Evolutionary conservation across 2,113 vertebrate species (phyloP).

Genomic region (Apistogramma diplotaenia): DNA sequence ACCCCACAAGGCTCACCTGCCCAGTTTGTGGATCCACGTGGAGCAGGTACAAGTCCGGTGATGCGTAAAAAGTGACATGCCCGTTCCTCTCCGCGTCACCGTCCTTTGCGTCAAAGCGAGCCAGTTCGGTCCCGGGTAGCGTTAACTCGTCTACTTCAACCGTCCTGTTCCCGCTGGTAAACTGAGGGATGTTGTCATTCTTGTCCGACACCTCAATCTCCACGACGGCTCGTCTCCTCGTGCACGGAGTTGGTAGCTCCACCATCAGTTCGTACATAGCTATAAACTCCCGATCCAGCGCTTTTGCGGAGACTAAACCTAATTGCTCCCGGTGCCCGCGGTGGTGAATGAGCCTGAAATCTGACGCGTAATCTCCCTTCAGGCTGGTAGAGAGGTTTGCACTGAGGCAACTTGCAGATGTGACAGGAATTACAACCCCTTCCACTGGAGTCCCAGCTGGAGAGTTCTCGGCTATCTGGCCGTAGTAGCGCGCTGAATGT

Average conservation of each 20-base stretch:
- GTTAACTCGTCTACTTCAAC: constrained; percentile 68
- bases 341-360: constrained; percentile 62
- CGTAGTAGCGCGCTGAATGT: constrained; percentile 41
- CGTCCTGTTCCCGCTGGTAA: constrained; percentile 48
- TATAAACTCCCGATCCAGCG: constrained; percentile 75
- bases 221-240: constrained; percentile 36
- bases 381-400: constrained; percentile 41
- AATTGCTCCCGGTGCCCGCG: constrained; percentile 33
- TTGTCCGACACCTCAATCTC: constrained; percentile 73
- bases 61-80: constrained; percentile 65
- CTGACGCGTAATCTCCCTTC: constrained; percentile 59
- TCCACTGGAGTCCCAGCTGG: constrained; percentile 69
- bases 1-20: constrained; percentile 72
- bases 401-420: constrained; percentile 34
- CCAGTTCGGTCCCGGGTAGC: constrained; percentile 67
- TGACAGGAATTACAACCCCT: constrained; percentile 52
- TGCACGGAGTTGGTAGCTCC: constrained; percentile 51
- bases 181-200: constrained; percentile 76
- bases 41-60: constrained; percentile 60
- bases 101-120: constrained; percentile 69
- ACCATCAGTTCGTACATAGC: constrained; percentile 68
- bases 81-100: constrained; percentile 70
- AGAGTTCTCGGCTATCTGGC: constrained; percentile 69
- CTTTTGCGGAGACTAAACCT: constrained; percentile 67
- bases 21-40: constrained; percentile 77